Evolutionary conservation across 2,113 vertebrate genomes (phyloP), one percentile per base, ranked within the genome.

Genomic region (Leptobrachium ailaonicum): DNA sequence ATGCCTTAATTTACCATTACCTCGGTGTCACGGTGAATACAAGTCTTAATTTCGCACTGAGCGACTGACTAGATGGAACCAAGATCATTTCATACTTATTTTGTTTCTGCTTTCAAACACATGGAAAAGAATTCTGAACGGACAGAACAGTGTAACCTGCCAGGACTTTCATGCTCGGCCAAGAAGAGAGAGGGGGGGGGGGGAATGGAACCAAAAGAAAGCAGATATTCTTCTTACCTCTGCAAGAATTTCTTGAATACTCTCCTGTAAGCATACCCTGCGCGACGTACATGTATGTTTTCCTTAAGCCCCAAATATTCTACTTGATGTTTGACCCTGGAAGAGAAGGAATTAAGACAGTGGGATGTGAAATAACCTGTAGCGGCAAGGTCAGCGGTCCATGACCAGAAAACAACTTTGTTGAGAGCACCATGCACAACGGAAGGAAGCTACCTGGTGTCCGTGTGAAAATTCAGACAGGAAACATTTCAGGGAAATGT

Each of bases 301-400:
- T 99, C 98, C 86, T 98, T 99, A 83, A 99, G 91, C 76, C 97
- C 97, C 62, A 99, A 90, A 83, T 99, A 99, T 81, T 99, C 97
- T 64, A 99, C 98, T 84, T 99, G 98, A 85, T 99, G 98, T 85
- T 99, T 99, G 9, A 98, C 97, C 82, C 97, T 99, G 66, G 2
- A 81, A 82, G 84, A 82, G 41, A 82, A 67, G 13, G 13, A 60
- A 60, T 11, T 60, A 12, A 12, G 2, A 60, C 56, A 60, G 56
- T 60, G 9, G 11, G 56, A 12, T 60, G 56, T 2, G 56, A 60
- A 60, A 14, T 60, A 60, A 7, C 56, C 6, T 60, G 56, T 12
- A 2, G 56, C 9, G 10, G 56, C 2, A 64, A 64, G 62, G 62
- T 40, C 62, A 64, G 13, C 3, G 62, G 5, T 32, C 62, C 40